Percentiles rank a stretch among this genome's conserved stretches.
phyloP scores from a whole-genome alignment of 1,140 invertebrate genomes.

The Helicoverpa armigera region DNA sequence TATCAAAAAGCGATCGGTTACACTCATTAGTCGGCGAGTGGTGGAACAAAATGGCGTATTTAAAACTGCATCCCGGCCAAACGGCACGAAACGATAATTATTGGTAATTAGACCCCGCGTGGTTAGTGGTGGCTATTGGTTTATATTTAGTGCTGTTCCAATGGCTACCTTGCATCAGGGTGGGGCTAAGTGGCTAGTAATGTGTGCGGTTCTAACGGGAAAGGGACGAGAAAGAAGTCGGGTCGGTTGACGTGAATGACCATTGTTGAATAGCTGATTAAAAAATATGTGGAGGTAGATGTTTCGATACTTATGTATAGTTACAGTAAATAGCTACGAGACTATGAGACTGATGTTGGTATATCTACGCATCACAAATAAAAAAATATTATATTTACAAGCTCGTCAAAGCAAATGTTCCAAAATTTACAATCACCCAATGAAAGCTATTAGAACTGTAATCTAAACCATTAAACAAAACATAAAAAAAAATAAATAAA shows the following conservation, averaged over 20 bases:
- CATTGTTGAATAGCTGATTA: too few species aligned
- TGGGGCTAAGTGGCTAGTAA: conserved; percentile 38
- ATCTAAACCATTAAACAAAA: too few species aligned
- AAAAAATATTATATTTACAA: too few species aligned
- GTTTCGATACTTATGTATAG: too few species aligned
- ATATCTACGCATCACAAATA: too few species aligned
- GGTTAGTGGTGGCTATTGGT: conserved; percentile 50
- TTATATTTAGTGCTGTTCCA: conserved; percentile 50
- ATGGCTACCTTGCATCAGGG: conserved; percentile 36
- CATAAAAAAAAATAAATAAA: background rate
- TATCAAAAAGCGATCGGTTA: conserved; percentile 69
- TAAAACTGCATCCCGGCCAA: conserved; percentile 61
- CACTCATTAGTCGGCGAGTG: conserved; percentile 61
- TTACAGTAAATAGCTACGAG: too few species aligned
- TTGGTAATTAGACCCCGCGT: conserved; percentile 67
- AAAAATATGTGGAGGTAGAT: too few species aligned
- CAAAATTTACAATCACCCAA: too few species aligned
- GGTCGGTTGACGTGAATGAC: background rate
- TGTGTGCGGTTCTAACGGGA: background rate
- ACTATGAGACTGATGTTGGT: too few species aligned
- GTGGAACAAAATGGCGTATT: conserved; percentile 63
- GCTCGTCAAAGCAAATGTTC: too few species aligned
- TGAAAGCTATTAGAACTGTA: too few species aligned
- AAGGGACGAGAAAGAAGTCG: conserved; percentile 2
- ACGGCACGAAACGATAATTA: conserved; percentile 63